Evolutionary conservation across 2,797 vertebrate genomes (phyloP).

Genomic region (Trachops cirrhosus): DNA sequence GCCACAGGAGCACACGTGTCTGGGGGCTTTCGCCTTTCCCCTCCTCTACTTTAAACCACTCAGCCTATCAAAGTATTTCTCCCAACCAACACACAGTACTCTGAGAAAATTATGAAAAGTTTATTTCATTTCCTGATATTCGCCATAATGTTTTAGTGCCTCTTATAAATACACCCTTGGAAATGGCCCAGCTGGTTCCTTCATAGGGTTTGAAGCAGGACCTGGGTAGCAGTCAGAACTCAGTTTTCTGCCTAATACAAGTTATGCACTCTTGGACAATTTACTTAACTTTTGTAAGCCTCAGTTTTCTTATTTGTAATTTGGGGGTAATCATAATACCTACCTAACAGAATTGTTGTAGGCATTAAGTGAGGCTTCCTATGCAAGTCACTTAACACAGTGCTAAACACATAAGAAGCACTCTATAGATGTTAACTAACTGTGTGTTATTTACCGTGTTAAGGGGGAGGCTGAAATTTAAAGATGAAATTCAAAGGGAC

Average conservation of each 20-base stretch:
- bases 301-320: neutral
- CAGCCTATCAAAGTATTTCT: neutral
- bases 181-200: neutral
- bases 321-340: neutral
- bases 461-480: neutral
- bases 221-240: neutral
- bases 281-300: neutral
- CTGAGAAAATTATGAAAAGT: neutral
- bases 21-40: neutral
- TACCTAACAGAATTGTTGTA: neutral
- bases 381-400: neutral
- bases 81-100: neutral
- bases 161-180: neutral
- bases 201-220: neutral
- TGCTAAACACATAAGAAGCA: neutral
- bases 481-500: neutral
- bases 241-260: neutral
- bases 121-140: neutral
- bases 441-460: neutral
- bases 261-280: neutral
- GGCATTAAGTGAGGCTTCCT: neutral
- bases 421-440: neutral
- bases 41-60: neutral
- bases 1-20: rapidly evolving
- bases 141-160: neutral